phyloP scores from a whole-genome alignment of 2,888 invertebrate genomes.

The Cheilosia grossa region DNA sequence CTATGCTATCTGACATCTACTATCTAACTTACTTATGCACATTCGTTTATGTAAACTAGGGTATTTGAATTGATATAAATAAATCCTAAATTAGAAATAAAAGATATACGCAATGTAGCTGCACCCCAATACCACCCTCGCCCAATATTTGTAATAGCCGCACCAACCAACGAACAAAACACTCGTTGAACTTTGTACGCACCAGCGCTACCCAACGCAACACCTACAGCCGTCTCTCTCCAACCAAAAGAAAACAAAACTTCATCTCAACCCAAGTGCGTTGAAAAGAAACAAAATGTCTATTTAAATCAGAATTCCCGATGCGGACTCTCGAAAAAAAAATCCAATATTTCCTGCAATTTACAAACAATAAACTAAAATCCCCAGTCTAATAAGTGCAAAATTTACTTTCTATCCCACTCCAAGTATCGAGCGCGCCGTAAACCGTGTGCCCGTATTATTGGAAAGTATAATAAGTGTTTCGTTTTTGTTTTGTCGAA shows the following conservation, averaged over 20 bases:
- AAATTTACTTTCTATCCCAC: slow-evolving; percentile 49
- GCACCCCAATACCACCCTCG: neutral
- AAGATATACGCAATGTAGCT: neutral
- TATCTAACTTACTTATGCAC: too few relatives aligned
- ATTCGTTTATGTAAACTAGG: too few relatives aligned
- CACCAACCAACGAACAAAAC: neutral
- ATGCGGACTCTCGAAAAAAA: slow-evolving; percentile 65
- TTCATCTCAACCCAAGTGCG: slow-evolving; percentile 59
- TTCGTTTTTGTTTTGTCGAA: slow-evolving; percentile 73
- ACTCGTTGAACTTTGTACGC: slow-evolving; percentile 3
- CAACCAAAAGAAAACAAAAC: slow-evolving; percentile 64
- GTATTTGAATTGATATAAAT: too few relatives aligned
- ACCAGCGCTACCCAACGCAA: neutral
- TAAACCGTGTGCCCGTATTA: slow-evolving; percentile 63
- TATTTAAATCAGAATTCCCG: slow-evolving; percentile 70
- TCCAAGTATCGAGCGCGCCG: slow-evolving; percentile 58
- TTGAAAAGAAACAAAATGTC: slow-evolving; percentile 75
- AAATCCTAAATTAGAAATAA: too few relatives aligned
- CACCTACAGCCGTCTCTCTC: slow-evolving; percentile 42
- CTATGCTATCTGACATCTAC: too few relatives aligned
- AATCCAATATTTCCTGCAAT: slow-evolving; percentile 65
- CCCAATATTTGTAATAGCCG: neutral
- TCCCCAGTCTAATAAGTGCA: slow-evolving; percentile 38
- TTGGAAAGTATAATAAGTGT: slow-evolving; percentile 69
- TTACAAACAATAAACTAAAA: slow-evolving; percentile 66